These are phyloP conservation scores for Amitus sp. DNA, from an alignment of 2,888 invertebrate species.

Conservation along the genomic window DNA sequence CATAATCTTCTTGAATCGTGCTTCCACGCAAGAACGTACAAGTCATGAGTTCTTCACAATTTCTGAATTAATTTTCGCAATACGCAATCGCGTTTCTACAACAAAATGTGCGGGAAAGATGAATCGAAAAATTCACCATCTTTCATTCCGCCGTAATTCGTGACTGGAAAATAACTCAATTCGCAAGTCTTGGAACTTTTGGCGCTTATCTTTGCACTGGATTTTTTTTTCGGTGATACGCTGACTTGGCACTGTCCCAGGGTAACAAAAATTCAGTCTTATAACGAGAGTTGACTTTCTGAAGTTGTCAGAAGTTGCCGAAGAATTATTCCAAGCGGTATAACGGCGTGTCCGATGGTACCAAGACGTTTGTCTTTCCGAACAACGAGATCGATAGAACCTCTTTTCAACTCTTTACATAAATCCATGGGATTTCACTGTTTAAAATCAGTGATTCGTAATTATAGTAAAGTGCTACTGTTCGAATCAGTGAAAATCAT, in stretches of 20 bases:
- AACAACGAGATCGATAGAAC: slow-evolving; percentile 14
- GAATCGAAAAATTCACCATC: too few relatives aligned
- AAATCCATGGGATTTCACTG: too few relatives aligned
- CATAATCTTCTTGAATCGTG: too few relatives aligned
- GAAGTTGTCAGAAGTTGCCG: slow-evolving; percentile 14
- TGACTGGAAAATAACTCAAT: not conserved
- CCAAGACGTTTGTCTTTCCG: slow-evolving; percentile 28
- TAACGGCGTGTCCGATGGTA: slow-evolving; percentile 40
- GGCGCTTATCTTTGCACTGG: not conserved
- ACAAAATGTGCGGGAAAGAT: too few relatives aligned
- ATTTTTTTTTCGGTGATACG: slow-evolving; percentile 10
- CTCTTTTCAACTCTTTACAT: not conserved
- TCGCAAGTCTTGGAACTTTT: not conserved
- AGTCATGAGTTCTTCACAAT: too few relatives aligned
- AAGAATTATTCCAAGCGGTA: slow-evolving; percentile 21
- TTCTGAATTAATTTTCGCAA: too few relatives aligned
- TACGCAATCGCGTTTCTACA: too few relatives aligned
- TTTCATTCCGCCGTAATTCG: not conserved
- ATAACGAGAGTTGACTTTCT: slow-evolving; percentile 7
- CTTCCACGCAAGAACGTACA: too few relatives aligned
- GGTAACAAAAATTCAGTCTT: slow-evolving; percentile 1
- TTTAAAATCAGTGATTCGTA: too few relatives aligned
- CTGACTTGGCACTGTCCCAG: slow-evolving; percentile 13
- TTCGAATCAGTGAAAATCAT: too few relatives aligned
- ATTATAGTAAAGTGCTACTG: too few relatives aligned